phyloP scores from a whole-genome alignment of 2,797 vertebrate species.

The Antennarius maculatus region DNA sequence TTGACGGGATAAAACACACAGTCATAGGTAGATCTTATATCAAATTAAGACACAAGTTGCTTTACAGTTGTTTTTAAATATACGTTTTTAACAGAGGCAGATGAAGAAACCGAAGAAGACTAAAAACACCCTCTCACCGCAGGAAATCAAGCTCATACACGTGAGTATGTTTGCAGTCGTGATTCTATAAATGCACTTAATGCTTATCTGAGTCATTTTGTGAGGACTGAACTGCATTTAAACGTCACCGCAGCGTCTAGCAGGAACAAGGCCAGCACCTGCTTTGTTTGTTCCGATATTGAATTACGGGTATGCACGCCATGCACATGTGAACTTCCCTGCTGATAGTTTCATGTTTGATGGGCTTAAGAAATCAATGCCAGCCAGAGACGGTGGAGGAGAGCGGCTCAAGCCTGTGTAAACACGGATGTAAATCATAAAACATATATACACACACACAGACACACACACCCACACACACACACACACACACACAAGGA shows the following conservation, averaged over 20 bases:
- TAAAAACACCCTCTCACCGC: slow-evolving; percentile 85
- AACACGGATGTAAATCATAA: not conserved
- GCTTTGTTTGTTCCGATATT: slow-evolving; percentile 17
- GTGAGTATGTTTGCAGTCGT: slow-evolving; percentile 80
- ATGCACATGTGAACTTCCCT: not conserved
- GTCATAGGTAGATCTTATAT: not conserved
- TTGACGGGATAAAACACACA: not conserved
- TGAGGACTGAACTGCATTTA: not conserved
- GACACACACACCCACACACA: too few relatives aligned
- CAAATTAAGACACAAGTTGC: not conserved
- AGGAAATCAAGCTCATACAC: slow-evolving; percentile 92
- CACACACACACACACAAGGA: too few relatives aligned
- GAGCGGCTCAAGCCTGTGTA: not conserved
- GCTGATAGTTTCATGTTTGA: slow-evolving; percentile 4
- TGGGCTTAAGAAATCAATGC: not conserved
- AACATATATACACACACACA: not conserved
- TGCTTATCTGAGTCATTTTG: not conserved
- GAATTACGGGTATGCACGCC: slow-evolving; percentile 6
- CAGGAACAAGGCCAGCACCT: not conserved
- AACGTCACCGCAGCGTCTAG: not conserved
- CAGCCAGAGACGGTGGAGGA: not conserved
- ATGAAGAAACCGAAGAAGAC: slow-evolving; percentile 89
- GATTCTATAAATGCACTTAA: not conserved
- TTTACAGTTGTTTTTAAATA: slow-evolving; percentile 24
- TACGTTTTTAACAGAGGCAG: slow-evolving; percentile 81